Percentiles rank a stretch among this genome's conserved stretches.
phyloP scores from a whole-genome alignment of 1,140 invertebrate species.

The Nephila pilipes region DNA sequence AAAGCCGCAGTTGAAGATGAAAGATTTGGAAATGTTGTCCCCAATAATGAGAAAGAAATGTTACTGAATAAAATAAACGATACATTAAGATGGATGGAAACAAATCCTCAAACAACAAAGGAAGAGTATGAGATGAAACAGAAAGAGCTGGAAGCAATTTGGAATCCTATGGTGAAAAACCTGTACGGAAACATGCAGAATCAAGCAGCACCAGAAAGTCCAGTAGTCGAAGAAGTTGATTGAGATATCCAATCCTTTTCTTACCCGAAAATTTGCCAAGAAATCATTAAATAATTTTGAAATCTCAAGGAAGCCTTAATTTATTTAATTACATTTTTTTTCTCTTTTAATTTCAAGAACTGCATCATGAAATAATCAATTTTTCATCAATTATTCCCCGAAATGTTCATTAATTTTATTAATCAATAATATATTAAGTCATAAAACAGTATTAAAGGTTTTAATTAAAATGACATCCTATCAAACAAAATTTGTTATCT shows the following conservation, averaged over 20 bases:
- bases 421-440: no score
- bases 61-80: constrained; percentile 84
- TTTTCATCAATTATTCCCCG: no score
- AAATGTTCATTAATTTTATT: no score
- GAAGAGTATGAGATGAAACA: constrained; percentile 89
- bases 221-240: constrained; percentile 78
- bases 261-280: background rate
- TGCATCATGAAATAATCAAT: no score
- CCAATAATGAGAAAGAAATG: constrained; percentile 82
- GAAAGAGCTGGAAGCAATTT: constrained; percentile 69
- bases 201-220: constrained; percentile 81
- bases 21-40: constrained; percentile 83
- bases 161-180: background rate
- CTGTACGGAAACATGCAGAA: constrained; percentile 86
- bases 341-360: background rate
- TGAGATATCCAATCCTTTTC: background rate
- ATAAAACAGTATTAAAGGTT: no score
- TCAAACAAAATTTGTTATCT: no score
- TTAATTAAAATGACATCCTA: no score
- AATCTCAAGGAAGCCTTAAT: background rate
- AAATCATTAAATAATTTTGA: background rate
- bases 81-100: constrained; percentile 85
- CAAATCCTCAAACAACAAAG: constrained; percentile 88
- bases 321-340: background rate
- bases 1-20: constrained; percentile 92